These are phyloP conservation scores for Cerceris ruficornis DNA, from an alignment of 2,888 invertebrate genomes.

Conservation along the genomic window DNA sequence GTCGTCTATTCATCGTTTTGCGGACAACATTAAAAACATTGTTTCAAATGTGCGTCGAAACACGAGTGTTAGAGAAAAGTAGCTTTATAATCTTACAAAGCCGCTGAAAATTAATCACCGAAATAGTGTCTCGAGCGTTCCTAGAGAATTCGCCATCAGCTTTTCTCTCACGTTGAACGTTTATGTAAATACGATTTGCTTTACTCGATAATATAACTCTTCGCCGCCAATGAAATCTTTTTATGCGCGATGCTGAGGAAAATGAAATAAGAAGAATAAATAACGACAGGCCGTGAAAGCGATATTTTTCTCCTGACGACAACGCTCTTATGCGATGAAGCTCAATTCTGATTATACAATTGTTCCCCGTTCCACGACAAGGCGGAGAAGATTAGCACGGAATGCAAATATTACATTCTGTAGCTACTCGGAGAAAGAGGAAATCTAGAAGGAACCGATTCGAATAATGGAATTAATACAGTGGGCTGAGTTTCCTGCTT, in stretches of 20 bases:
- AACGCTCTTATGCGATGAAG: background rate
- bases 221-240: slow-evolving; percentile 4
- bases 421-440: background rate
- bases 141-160: background rate
- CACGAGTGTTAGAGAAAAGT: no score
- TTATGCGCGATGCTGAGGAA: background rate
- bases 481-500: background rate
- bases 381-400: background rate
- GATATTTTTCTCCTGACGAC: background rate
- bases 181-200: background rate
- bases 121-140: background rate
- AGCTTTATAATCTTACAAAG: background rate
- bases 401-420: background rate
- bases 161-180: background rate
- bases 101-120: background rate
- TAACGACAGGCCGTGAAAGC: slow-evolving; percentile 1
- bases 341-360: slow-evolving; percentile 1
- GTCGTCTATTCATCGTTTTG: no score
- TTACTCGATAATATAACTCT: background rate
- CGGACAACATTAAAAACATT: no score
- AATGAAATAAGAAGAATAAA: background rate
- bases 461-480: background rate
- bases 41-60: no score
- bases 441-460: background rate
- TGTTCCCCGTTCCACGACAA: background rate